Evolutionary conservation across 2,888 invertebrate genomes (phyloP).

Genomic region (Eristalis tenax): DNA sequence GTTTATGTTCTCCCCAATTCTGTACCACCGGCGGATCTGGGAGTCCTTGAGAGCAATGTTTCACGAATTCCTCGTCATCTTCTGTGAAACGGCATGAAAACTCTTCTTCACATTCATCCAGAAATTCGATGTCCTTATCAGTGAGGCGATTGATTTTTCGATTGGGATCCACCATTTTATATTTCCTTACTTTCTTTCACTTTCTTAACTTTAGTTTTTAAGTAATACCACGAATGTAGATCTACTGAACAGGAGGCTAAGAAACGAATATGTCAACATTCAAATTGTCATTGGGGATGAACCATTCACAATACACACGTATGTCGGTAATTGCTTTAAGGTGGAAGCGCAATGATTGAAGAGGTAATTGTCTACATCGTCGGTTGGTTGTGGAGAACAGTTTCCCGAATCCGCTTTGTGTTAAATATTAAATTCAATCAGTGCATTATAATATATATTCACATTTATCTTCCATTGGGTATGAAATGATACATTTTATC

Average conservation of each 20-base stretch:
- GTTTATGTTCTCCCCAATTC: conserved; percentile 81
- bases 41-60: conserved; percentile 80
- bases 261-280: not conserved
- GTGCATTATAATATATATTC: too few relatives aligned
- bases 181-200: not conserved
- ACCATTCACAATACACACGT: conserved; percentile 5
- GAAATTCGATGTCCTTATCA: conserved; percentile 84
- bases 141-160: conserved; percentile 82
- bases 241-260: not conserved
- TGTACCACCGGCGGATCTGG: conserved; percentile 84
- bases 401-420: too few relatives aligned
- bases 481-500: too few relatives aligned
- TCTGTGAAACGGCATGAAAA: conserved; percentile 85
- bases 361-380: too few relatives aligned
- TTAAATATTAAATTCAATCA: too few relatives aligned
- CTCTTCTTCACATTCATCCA: conserved; percentile 85
- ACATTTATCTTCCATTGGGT: too few relatives aligned
- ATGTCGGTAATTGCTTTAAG: not conserved
- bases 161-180: conserved; percentile 81
- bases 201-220: not conserved
- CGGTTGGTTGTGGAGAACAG: too few relatives aligned
- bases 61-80: conserved; percentile 85
- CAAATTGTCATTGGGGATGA: conserved; percentile 1
- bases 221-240: not conserved
- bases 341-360: not conserved